Base-by-base conservation (phyloP, 2,888 invertebrate genomes). In the Eueremaeus valkanovi region DNA sequence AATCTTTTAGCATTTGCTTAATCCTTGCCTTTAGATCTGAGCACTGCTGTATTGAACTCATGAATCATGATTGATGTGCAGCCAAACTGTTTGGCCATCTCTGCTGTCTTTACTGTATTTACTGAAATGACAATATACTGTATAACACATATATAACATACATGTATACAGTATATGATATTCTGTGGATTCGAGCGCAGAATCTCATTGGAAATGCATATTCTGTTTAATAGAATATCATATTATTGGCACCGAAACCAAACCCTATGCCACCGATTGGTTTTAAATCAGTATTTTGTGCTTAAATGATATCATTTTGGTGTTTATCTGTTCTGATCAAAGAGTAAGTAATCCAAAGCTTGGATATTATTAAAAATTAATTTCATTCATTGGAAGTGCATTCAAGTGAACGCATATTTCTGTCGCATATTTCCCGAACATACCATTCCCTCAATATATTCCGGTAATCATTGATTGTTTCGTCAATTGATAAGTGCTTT, bases 251-350 rank as follows among this genome's bases (percentile, higher is more conserved):
- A 66, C 31, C 36, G 36, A 36, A 8, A 36, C 36, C 36, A 66
- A 66, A 16, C 21, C 36, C 36, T 36, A 29, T 2, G 36, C n/a
- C 21, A 18, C 16, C n/a, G 33, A 66, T 36, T 36, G 33, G 36
- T n/a, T 36, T 66, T 18, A 11, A 66, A 66, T 66, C 36, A n/a
- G n/a, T 36, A 29, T 13, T 36, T 66, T 66, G 1, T 8, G 11
- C 36, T 66, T 36, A 66, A 66, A 66, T 66, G 66, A 66, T 66
- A 9, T 66, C 66, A 9, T 66, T 66, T 66, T 66, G 33, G 66
- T 33, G n/a, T 31, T 18, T 66, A 13, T 66, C 66, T 66, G 3
- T 36, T n/a, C 36, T 66, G 11, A 36, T 66, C 66, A 66, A 66
- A 66, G 66, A 66, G 66, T 66, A 66, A 66, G 66, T 66, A 66